Conservation (phyloP, 1,140 invertebrate genomes). For the Dufourea novaeangliae region DNA sequence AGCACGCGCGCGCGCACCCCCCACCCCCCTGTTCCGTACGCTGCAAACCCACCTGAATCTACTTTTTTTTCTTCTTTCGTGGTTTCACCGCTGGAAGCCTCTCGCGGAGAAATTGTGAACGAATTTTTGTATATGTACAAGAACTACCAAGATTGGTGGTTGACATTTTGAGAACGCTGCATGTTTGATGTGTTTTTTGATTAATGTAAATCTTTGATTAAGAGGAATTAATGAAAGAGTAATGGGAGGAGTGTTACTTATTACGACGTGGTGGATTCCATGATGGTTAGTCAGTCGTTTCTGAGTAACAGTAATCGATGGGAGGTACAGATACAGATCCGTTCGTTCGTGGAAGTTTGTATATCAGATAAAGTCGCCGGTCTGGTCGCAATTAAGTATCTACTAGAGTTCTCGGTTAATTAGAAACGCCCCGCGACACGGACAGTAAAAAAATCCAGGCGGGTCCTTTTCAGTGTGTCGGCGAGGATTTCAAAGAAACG, state of each 20-base stretch:
- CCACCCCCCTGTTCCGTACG: background rate
- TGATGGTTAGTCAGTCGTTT: background rate
- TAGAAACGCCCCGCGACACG: slow-evolving; percentile 21
- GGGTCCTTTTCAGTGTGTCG: slow-evolving; percentile 1
- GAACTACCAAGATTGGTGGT: background rate
- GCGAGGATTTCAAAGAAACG: slow-evolving; percentile 37
- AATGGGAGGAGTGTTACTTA: too few species aligned
- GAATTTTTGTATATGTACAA: background rate
- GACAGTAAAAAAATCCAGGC: background rate
- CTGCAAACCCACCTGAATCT: background rate
- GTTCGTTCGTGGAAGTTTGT: slow-evolving; percentile 38
- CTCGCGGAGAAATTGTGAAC: background rate
- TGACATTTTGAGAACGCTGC: background rate
- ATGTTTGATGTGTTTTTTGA: too few species aligned
- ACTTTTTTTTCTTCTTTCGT: background rate
- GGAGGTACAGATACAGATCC: background rate
- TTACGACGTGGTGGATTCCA: background rate
- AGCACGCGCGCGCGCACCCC: slow-evolving; percentile 23
- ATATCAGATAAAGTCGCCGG: slow-evolving; percentile 39
- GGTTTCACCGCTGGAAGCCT: slow-evolving; percentile 8
- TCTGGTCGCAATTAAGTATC: slow-evolving; percentile 33
- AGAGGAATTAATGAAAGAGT: too few species aligned
- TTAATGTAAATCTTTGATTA: too few species aligned
- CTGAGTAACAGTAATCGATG: slow-evolving; percentile 26
- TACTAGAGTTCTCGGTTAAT: slow-evolving; percentile 47